phyloP scores from a whole-genome alignment of 2,797 vertebrate species.

The Lacerta agilis region DNA sequence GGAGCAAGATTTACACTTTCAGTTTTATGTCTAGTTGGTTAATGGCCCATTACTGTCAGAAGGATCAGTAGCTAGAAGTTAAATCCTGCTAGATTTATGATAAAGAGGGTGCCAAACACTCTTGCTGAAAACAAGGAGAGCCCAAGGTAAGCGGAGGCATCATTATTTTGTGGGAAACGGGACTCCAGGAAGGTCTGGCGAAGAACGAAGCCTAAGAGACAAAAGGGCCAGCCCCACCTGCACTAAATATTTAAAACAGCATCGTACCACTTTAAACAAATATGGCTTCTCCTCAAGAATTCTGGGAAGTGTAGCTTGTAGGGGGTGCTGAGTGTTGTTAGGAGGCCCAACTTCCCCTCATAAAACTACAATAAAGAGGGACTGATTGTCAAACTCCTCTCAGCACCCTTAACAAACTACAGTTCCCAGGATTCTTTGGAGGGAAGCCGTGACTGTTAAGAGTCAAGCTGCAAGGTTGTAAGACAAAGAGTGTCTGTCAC shows the following conservation, averaged over 20 bases:
- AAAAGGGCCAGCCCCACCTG: no score
- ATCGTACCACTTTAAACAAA: no score
- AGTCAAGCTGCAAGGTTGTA: neutral
- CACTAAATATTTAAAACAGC: no score
- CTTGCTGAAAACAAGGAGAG: neutral
- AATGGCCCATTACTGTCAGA: slow-evolving; percentile 75
- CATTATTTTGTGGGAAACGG: neutral
- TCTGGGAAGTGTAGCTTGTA: no score
- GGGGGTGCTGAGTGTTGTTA: no score
- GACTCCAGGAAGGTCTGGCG: neutral
- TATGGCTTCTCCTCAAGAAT: no score
- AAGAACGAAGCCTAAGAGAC: neutral
- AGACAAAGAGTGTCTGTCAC: no score
- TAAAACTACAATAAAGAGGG: no score
- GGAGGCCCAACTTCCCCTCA: no score
- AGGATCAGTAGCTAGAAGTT: slow-evolving; percentile 65
- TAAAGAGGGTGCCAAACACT: slow-evolving; percentile 43
- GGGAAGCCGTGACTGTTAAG: no score
- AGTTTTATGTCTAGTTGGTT: slow-evolving; percentile 71
- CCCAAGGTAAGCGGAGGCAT: neutral
- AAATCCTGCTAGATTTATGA: slow-evolving; percentile 67
- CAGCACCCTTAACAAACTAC: no score
- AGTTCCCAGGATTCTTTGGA: neutral
- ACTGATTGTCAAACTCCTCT: no score
- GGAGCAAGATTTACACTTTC: slow-evolving; percentile 69